Conservation (phyloP, 1,140 invertebrate species). For the Macrostomum lignano region DNA sequence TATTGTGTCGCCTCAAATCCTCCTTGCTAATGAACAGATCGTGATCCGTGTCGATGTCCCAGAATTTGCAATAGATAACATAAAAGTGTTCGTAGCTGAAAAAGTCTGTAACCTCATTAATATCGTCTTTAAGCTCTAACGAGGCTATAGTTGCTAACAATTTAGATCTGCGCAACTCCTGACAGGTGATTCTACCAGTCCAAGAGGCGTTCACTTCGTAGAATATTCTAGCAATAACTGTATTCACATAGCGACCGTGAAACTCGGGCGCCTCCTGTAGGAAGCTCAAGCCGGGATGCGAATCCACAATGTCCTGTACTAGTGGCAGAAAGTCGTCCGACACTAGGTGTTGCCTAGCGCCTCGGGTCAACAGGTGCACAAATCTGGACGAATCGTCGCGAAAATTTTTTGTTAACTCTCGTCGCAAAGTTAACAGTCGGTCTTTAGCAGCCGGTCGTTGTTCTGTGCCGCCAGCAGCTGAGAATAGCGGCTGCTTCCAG, state of each 20-base stretch:
- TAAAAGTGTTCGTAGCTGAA: slow-evolving; percentile 99
- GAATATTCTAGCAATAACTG: slow-evolving; percentile 78
- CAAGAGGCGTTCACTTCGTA: slow-evolving; percentile 90
- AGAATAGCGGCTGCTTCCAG: too few relatives aligned
- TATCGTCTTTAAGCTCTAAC: slow-evolving; percentile 59
- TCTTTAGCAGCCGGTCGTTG: too few relatives aligned
- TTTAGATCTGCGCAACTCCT: slow-evolving; percentile 67
- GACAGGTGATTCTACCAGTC: slow-evolving; percentile 60
- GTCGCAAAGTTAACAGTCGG: too few relatives aligned
- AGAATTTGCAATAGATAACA: slow-evolving; percentile 99
- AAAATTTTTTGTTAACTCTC: too few relatives aligned
- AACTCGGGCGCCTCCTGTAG: slow-evolving; percentile 86
- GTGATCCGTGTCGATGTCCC: slow-evolving; percentile 92
- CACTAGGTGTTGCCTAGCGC: too few relatives aligned
- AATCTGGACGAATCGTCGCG: too few relatives aligned
- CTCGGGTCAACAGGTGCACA: too few relatives aligned
- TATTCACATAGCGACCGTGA: slow-evolving; percentile 87
- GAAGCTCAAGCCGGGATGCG: slow-evolving; percentile 86
- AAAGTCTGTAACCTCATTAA: slow-evolving; percentile 70
- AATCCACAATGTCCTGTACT: slow-evolving; percentile 77
- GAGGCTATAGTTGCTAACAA: slow-evolving; percentile 32
- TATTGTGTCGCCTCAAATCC: slow-evolving; percentile 71
- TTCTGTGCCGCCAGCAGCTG: too few relatives aligned
- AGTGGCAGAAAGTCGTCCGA: too few relatives aligned
- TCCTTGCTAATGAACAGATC: slow-evolving; percentile 72